Evolutionary conservation across 92 coral and sea anemone species (phyloP).

Genomic region (Porites divaricata): DNA sequence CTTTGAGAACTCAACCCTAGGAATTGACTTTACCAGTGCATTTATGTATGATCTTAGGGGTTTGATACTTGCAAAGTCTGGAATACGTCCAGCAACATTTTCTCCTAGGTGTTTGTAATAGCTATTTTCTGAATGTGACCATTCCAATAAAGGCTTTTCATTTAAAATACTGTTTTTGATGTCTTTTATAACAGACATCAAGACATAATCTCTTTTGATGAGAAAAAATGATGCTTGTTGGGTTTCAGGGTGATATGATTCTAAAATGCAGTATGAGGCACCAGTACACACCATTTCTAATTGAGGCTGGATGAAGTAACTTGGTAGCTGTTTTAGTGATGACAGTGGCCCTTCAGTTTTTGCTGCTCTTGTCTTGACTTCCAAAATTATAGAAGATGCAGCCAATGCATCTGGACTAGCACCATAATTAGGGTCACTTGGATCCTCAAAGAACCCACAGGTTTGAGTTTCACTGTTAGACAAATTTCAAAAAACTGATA

Average conservation of each 20-base stretch:
- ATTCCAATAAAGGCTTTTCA: slow-evolving; percentile 5
- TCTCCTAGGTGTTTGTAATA: neutral
- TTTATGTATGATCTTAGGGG: too few species aligned
- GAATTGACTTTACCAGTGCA: slow-evolving; percentile 7
- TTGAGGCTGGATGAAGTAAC: slow-evolving; percentile 44
- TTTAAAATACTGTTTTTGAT: slow-evolving; percentile 28
- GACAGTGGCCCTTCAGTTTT: slow-evolving; percentile 34
- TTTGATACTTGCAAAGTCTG: too few species aligned
- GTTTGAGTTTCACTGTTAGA: slow-evolving; percentile 47
- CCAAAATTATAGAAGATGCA: too few species aligned
- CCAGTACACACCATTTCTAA: slow-evolving; percentile 54
- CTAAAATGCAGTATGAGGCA: slow-evolving; percentile 49
- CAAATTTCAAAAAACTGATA: slow-evolving; percentile 25
- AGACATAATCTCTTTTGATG: slow-evolving; percentile 45
- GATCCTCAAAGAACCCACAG: slow-evolving; percentile 53
- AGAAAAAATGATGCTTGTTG: slow-evolving; percentile 48
- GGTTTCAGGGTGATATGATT: slow-evolving; percentile 59
- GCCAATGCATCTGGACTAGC: too few species aligned
- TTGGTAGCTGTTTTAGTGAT: slow-evolving; percentile 34
- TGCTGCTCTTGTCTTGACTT: slow-evolving; percentile 48
- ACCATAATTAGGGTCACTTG: too few species aligned
- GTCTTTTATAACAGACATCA: slow-evolving; percentile 43
- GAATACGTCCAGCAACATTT: too few species aligned
- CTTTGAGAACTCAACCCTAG: slow-evolving; percentile 6
- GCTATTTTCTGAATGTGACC: slow-evolving; percentile 5